phyloP scores from a whole-genome alignment of 2,888 invertebrate genomes.

The Phalera bucephala region DNA sequence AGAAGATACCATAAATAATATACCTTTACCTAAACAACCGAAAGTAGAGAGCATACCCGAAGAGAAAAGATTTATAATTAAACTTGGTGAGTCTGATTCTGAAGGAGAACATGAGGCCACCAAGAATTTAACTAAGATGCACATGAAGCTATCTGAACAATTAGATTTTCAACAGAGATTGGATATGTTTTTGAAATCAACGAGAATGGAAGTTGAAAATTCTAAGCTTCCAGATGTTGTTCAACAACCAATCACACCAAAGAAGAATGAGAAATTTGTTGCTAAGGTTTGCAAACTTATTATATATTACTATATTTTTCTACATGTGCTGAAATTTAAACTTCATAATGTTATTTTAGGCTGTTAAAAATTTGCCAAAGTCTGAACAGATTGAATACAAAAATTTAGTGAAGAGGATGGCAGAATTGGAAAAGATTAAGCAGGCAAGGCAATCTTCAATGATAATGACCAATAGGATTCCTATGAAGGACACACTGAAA shows the following conservation, averaged over 20 bases:
- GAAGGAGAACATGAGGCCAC: constrained; percentile 79
- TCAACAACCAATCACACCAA: constrained; percentile 43
- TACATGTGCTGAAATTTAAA: constrained; percentile 11
- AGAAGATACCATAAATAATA: constrained; percentile 18
- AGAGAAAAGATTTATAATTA: constrained; percentile 71
- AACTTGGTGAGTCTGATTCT: constrained; percentile 72
- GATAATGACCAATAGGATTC: constrained; percentile 19
- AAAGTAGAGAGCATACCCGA: constrained; percentile 37
- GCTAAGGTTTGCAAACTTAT: constrained; percentile 60
- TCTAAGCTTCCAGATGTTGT: constrained; percentile 53
- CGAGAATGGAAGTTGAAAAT: constrained; percentile 69
- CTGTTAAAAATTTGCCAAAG: constrained; percentile 73
- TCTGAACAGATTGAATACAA: constrained; percentile 77
- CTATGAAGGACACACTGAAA: constrained; percentile 60
- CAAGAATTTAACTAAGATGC: constrained; percentile 78
- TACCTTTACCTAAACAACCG: constrained; percentile 19
- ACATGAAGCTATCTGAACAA: constrained; percentile 68
- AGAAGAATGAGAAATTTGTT: constrained; percentile 62
- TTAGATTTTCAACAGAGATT: constrained; percentile 72
- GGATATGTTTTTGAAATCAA: constrained; percentile 69
- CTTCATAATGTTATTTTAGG: constrained; percentile 45
- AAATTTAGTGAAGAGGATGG: constrained; percentile 74
- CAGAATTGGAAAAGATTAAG: constrained; percentile 74
- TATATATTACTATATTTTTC: constrained; percentile 4
- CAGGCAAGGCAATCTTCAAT: constrained; percentile 60